Base-by-base conservation (phyloP, 1,140 invertebrate genomes). In the Bombyx mandarina region DNA sequence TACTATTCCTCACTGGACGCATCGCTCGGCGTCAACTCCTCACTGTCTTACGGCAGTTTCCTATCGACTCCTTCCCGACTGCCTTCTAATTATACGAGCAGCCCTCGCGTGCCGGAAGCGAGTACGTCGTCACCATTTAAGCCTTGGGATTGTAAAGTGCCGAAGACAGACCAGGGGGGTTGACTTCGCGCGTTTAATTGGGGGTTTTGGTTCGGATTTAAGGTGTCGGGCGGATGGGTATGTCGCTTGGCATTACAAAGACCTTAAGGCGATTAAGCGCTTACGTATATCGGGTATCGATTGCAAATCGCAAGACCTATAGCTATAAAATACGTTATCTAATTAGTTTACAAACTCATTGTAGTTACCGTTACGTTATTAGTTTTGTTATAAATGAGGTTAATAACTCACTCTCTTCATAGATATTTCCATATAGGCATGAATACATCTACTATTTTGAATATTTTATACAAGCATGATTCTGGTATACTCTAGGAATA, bases 1-100 rank as follows among this genome's bases (percentile, higher is more conserved):
- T 88, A 87, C 67, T 89, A 84, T 76, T 89, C 86, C 35, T 77
- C 81, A 43, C 63, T 88, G 59, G 88, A 89, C 61, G 69, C 82
- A 42, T 86, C 86, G 52, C 72, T 86, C 45, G 82, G 82, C 59
- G 74, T 88, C 69, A 87, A 86, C 70, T 88, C 88, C 61, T 88
- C 88, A 7, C 62, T 88, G 54, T 87, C 82, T 35, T 89, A 89
- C 65, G 83, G 85, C 7, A 84, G 85, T 56, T 88, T 89, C 60
- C 53, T 88, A 7, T 80, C 82, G 0, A 74, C 73, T 6, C 82
- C 80, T 43, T 69, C 79, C n/a, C 69, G 76, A 43, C 57, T 82
- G 43, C 82, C 67, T 35, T 75, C 75, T 45, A 86, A 79, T 51
- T 89, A 88, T 63, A 83, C 86, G 7, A 89, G 88, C 63, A 88